phyloP scores from a whole-genome alignment of 2,113 vertebrate genomes.

The Lophotis ruficrista region DNA sequence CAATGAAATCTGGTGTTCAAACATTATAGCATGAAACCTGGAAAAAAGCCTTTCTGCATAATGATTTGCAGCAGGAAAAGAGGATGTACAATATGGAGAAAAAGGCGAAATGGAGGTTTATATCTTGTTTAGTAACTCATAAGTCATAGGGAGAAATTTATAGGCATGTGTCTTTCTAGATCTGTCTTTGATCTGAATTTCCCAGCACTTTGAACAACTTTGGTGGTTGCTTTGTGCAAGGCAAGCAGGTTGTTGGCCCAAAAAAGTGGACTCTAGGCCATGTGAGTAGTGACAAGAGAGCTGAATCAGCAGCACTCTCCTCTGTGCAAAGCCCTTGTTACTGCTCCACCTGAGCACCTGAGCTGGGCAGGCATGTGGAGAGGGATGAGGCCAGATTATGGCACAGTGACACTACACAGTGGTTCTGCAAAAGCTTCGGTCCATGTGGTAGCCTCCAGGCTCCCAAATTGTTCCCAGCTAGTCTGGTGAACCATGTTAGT shows the following conservation, averaged over 20 bases:
- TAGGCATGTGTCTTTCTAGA: not conserved
- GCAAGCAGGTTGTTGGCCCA: not conserved
- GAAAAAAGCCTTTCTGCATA: not conserved
- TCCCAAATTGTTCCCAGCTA: not conserved
- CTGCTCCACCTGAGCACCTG: not conserved
- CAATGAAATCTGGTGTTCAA: slow-evolving; percentile 2
- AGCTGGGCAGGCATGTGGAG: not conserved
- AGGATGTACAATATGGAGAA: not conserved
- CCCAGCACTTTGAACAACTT: not conserved
- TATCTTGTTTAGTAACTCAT: not conserved
- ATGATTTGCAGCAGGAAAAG: not conserved
- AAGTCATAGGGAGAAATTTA: not conserved
- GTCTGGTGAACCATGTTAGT: not conserved
- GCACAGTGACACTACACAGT: not conserved
- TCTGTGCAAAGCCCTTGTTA: not conserved
- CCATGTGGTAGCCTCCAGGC: not conserved
- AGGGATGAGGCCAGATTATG: not conserved
- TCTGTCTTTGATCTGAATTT: not conserved
- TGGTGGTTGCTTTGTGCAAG: not conserved
- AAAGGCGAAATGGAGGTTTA: not conserved
- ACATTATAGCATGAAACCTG: not conserved
- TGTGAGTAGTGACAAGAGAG: not conserved
- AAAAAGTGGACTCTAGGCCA: not conserved
- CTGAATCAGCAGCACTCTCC: not conserved
- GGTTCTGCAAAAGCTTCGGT: not conserved